Base-by-base conservation (phyloP, 1,140 invertebrate genomes). In the Camponotus floridanus region DNA sequence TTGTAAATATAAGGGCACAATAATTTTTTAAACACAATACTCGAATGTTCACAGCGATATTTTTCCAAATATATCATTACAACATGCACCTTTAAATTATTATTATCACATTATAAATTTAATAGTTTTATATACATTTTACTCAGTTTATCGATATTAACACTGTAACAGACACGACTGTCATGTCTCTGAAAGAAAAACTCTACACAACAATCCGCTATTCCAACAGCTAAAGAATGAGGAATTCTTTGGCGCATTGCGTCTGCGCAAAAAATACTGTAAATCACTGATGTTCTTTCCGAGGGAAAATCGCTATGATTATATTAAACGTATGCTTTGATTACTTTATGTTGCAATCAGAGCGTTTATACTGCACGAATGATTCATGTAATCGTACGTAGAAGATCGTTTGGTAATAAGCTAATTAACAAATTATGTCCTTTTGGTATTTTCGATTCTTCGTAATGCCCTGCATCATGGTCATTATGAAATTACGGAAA, bases 361-460 rank as follows among this genome's bases (percentile, higher is more conserved):
- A 21, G 48, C 13, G 36, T 13, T 33, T 33, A 48, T 26, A 7
- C 7, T 39, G n/a, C 39, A 39, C 68, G 18, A 74, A 74, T 45
- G 57, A 74, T 26, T 62, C 31, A 26, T 21, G 18, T 13, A 21
- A 71, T 73, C 26, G 33, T 51, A 21, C 18, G 31, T 57, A 15
- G 15, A 81, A 71, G 26, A 74, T 9, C 39, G 13, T n/a, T 48
- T 59, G 6, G 18, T 61, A 59, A 13, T 74, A 73, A 74, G 79
- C 1, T 48, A 83, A 83, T 83, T 48, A 39, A 73, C 39, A 61
- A 83, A 71, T 83, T 74, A 51, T 51, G 68, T 13, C 13, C 13
- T 61, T 55, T 26, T 7, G 39, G 0, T 48, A 61, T 73, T 51
- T 51, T 11, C n/a, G 26, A 73, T 73, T 73, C 13, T 11, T 6